Conservation (phyloP, 2,888 invertebrate genomes). For the Tanytarsus gracilentus region DNA sequence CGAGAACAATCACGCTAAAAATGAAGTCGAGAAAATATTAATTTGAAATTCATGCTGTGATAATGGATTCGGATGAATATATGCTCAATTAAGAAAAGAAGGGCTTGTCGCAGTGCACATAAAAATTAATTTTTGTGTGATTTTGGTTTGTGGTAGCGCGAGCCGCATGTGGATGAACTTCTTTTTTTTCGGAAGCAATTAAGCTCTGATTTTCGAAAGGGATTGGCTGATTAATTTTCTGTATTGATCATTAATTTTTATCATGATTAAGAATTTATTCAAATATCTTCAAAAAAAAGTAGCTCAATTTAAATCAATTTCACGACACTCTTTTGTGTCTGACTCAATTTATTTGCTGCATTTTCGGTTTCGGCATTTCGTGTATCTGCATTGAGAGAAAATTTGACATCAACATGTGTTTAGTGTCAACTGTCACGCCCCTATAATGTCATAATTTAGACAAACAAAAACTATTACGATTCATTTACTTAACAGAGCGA, state of each 20-base stretch:
- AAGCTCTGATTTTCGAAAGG: no score
- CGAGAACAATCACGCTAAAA: conserved; percentile 28
- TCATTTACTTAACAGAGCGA: conserved; percentile 24
- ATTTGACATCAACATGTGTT: conserved; percentile 29
- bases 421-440: conserved; percentile 29
- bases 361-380: background rate
- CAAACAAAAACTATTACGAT: background rate
- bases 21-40: background rate
- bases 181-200: background rate
- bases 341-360: background rate
- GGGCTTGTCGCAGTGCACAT: conserved; percentile 21
- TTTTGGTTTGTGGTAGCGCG: background rate
- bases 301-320: no score
- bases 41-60: conserved; percentile 23
- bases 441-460: conserved; percentile 26
- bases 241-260: no score
- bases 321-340: no score
- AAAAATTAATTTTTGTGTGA: background rate
- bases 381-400: background rate
- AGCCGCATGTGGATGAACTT: background rate
- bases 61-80: conserved; percentile 19
- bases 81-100: conserved; percentile 27
- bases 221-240: no score
- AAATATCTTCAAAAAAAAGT: no score
- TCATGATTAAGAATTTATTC: no score